Base-by-base conservation (phyloP, 1,140 invertebrate genomes). In the Nasonia longicornis region DNA sequence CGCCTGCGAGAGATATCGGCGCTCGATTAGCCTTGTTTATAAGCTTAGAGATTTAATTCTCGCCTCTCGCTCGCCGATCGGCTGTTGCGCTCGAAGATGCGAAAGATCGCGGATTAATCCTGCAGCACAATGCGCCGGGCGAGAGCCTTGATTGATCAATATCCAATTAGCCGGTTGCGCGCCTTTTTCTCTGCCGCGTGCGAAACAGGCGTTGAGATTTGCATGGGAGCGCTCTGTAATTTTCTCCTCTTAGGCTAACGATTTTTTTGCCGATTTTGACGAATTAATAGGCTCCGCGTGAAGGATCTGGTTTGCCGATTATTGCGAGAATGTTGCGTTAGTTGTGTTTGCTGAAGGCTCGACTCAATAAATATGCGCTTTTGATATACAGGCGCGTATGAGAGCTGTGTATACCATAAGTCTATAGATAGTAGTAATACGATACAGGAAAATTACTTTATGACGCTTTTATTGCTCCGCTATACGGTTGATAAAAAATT, bases 91-190 rank as follows among this genome's bases (percentile, higher is more conserved):
- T 52, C 52, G 52, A 58, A 58, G 52, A 58, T 58, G 52, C 14
- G 16, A 14, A 14, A 58, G 20, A 58, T 58, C 52, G 20, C 10
- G 22, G 29, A 22, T 14, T 31, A 12, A 63, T 31, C n/a, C 58
- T 20, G 48, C 26, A 74, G 48, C 48, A 74, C 72, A 74, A 74
- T 74, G 8, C 38, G 7, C 38, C 38, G 72, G 10, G 71, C 52
- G 35, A 6, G n/a, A 52, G 45, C 48, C 52, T 29, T 31, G 35
- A 77, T 77, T 74, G 26, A 77, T 79, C 67, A 26, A 79, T 71
- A 58, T 35, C 42, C 77, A 79, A 79, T 79, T 79, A 79, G 67
- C 22, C 67, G 42, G 45, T 67, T 69, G 38, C 10, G 20, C 35
- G 14, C 7, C 38, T 76, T 76, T 16, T 52, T 26, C 14, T 3